Conservation (phyloP, 1,140 invertebrate genomes). For the Holotrichia oblita region DNA sequence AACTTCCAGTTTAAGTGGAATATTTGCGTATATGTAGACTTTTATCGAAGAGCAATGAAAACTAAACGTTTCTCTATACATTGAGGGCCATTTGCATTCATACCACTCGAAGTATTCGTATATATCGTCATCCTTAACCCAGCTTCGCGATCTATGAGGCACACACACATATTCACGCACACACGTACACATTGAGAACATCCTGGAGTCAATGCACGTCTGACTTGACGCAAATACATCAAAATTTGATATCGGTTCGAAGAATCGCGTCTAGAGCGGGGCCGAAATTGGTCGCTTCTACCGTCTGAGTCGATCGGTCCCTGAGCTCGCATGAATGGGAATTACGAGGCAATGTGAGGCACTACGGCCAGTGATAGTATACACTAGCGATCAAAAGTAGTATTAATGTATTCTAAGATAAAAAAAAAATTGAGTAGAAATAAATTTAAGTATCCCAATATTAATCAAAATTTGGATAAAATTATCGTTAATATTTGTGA, state of each 20-base stretch:
- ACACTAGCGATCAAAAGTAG: too few species aligned
- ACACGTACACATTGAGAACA: too few species aligned
- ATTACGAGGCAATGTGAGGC: not conserved
- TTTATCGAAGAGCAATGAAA: conserved; percentile 2
- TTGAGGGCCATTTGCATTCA: not conserved
- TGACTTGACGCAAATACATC: conserved; percentile 10
- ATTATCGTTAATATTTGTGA: too few species aligned
- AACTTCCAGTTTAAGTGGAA: too few species aligned
- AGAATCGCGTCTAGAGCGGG: not conserved
- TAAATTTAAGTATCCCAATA: too few species aligned
- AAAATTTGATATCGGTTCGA: conserved; percentile 9
- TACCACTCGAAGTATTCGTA: not conserved
- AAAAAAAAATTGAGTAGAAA: too few species aligned
- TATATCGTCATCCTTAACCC: not conserved
- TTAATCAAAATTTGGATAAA: too few species aligned
- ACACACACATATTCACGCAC: not conserved
- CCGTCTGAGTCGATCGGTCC: not conserved
- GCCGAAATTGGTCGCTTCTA: not conserved
- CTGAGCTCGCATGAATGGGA: not conserved
- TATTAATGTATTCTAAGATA: too few species aligned
- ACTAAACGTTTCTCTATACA: not conserved
- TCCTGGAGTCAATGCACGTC: not conserved
- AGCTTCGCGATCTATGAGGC: not conserved
- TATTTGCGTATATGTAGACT: not conserved
- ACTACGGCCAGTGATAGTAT: too few species aligned